Percentiles rank a stretch among this genome's conserved stretches.
Evolutionary conservation across 2,113 vertebrate species (phyloP).

Genomic region (Daphoenositta chrysoptera): DNA sequence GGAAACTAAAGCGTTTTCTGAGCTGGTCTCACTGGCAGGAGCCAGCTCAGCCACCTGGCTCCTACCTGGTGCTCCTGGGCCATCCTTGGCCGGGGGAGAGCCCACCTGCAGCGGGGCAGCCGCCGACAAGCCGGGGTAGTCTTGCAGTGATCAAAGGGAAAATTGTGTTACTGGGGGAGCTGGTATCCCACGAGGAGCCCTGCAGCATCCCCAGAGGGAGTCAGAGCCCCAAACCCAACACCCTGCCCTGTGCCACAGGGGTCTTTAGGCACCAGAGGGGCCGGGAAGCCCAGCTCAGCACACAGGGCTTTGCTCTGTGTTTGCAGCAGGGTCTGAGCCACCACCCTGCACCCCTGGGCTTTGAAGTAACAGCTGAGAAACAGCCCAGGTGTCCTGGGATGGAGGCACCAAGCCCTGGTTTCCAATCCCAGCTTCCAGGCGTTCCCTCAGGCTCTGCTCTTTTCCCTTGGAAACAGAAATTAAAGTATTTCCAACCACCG

Average conservation of each 20-base stretch:
- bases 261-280: not conserved
- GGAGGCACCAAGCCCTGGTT: not conserved
- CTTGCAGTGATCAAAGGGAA: slow-evolving; percentile 54
- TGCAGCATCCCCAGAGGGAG: not conserved
- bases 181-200: not conserved
- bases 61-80: slow-evolving; percentile 68
- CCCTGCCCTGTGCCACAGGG: rapidly evolving
- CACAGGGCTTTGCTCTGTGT: rapidly evolving
- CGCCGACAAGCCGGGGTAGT: not conserved
- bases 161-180: not conserved
- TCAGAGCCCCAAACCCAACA: not conserved
- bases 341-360: not conserved
- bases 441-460: not conserved
- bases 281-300: not conserved
- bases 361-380: not conserved
- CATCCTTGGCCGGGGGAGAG: not conserved
- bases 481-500: not conserved
- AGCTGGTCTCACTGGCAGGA: not conserved
- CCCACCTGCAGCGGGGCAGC: slow-evolving; percentile 47
- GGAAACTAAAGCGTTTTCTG: rapidly evolving
- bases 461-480: not conserved
- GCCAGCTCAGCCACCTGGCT: not conserved
- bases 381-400: not conserved
- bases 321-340: not conserved
- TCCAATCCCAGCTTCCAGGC: not conserved